Base-by-base conservation (phyloP, 2,797 vertebrate species). In the Hapalemur alaotrensis region DNA sequence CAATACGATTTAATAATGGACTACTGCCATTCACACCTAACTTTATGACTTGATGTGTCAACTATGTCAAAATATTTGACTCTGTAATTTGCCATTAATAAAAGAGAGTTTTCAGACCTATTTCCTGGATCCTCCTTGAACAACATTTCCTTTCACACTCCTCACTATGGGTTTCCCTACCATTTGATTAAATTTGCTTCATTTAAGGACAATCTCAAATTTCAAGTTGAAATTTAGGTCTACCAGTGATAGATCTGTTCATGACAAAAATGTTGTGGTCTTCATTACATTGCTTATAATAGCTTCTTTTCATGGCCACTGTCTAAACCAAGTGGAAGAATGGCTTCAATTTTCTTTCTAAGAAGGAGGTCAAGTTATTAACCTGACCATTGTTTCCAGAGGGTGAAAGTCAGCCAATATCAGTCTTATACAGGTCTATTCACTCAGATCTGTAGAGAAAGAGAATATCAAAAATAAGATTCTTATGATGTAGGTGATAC, bases 301-400 rank as follows among this genome's bases (percentile, higher is more conserved):
- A 97, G 97, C 81, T 97, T 97, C 46, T 96, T 97, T 98, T 96
- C 95, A 79, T 96, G 96, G 94, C 72, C 75, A 84, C 52, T 97
- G 97, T 98, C 72, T 46, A 98, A 98, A 97, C 82, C 87, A 96
- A 98, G 90, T 95, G 89, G 97, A 98, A 97, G 97, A 98, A 98
- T 97, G 86, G 84, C 82, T 98, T 98, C 97, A 97, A 97, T 98
- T 98, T 98, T 98, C 96, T 98, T 98, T 97, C 93, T 95, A 95
- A 98, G 96, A 95, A 65, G 76, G 22, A 97, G 96, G 95, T 93
- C 97, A 98, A 97, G 96, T 97, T 98, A 98, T 98, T 98, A 98
- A 98, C 97, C 97, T 91, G 48, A 54, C 95, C 96, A 95, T 97
- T 97, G 87, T 98, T 93, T 98, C 94, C 89, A 95, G 75, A 96